phyloP scores from a whole-genome alignment of 2,797 vertebrate genomes.

The Dromococcyx pavoninus region DNA sequence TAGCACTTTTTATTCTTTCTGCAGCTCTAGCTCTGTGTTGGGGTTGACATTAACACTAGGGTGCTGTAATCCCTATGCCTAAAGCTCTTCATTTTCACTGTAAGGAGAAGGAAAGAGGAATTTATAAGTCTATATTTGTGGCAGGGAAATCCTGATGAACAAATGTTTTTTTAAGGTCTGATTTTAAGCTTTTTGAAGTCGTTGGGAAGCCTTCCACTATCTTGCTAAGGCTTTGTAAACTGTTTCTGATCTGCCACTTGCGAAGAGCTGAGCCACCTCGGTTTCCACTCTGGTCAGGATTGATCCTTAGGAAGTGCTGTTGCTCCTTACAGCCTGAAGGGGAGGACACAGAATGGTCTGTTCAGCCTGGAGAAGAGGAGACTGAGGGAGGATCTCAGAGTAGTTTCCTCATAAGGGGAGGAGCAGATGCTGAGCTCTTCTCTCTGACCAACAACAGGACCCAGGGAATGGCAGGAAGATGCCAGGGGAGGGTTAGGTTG shows the following conservation, averaged over 20 bases:
- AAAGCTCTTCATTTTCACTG: background rate
- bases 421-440: no score
- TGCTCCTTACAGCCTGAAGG: background rate
- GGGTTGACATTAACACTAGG: background rate
- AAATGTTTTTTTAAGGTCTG: background rate
- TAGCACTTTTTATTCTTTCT: background rate
- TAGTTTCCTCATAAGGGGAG: no score
- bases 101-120: background rate
- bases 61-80: background rate
- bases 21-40: background rate
- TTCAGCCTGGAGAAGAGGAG: no score
- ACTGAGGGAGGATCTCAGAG: no score
- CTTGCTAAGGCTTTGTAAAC: background rate
- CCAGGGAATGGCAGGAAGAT: no score
- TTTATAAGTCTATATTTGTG: background rate
- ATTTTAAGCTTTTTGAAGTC: background rate
- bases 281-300: background rate
- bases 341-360: background rate
- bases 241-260: background rate
- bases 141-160: background rate
- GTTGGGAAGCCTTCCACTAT: background rate
- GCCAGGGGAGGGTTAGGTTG: no score
- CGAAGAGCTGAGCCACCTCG: background rate
- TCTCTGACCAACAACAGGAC: no score
- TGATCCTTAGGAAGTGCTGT: background rate